phyloP scores from a whole-genome alignment of 2,113 vertebrate species.

The Elgaria multicarinata region DNA sequence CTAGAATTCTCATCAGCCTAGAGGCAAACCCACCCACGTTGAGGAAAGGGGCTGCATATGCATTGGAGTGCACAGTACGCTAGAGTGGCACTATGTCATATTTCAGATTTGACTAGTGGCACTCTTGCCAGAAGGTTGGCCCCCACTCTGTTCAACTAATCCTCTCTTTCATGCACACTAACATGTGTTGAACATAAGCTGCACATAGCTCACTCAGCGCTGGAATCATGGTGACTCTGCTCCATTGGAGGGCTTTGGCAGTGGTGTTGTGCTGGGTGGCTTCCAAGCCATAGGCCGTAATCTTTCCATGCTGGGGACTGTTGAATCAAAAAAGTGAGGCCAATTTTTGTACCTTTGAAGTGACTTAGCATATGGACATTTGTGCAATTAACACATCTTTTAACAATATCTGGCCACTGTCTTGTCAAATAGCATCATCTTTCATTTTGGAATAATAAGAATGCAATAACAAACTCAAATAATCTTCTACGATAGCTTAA shows the following conservation, averaged over 20 bases:
- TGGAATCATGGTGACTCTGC: not conserved
- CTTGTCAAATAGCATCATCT: not conserved
- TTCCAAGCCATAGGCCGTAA: slow-evolving; percentile 20
- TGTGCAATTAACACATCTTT: slow-evolving; percentile 11
- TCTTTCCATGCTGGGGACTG: slow-evolving; percentile 16
- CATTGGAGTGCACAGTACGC: not conserved
- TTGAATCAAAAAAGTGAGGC: not conserved
- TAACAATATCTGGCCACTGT: slow-evolving; percentile 5
- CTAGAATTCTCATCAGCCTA: not conserved
- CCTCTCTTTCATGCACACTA: not conserved
- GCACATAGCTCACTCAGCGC: not conserved
- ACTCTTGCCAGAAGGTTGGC: not conserved
- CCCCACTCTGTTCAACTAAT: not conserved
- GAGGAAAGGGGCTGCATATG: not conserved
- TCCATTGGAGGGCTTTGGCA: not conserved
- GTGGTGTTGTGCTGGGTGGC: not conserved
- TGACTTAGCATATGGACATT: slow-evolving; percentile 8
- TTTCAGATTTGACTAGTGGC: slow-evolving; percentile 7
- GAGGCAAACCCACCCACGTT: not conserved
- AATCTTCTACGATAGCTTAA: slow-evolving; percentile 13
- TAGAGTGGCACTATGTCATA: not conserved
- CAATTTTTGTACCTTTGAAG: slow-evolving; percentile 25
- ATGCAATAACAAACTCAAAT: not conserved
- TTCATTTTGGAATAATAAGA: not conserved
- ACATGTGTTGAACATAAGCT: slow-evolving; percentile 20